Conservation (phyloP, 2,888 invertebrate species). For the Phyllotreta striolata region DNA sequence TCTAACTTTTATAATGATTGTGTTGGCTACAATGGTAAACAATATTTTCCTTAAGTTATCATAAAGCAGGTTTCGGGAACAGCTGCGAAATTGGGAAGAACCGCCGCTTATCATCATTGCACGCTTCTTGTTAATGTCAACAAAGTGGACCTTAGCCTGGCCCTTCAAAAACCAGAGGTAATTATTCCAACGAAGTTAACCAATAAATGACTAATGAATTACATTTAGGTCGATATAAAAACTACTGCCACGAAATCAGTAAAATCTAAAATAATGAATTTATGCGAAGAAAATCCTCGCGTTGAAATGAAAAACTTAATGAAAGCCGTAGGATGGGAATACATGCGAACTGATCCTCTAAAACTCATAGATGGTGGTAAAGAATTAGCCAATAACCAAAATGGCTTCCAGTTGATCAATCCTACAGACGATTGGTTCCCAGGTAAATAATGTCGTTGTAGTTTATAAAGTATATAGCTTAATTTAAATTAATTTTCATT, state of each 20-base stretch:
- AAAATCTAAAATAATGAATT: slow-evolving; percentile 82
- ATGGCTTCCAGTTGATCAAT: slow-evolving; percentile 86
- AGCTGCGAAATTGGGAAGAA: slow-evolving; percentile 88
- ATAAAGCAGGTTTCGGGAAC: slow-evolving; percentile 87
- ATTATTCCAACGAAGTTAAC: slow-evolving; percentile 39
- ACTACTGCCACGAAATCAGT: slow-evolving; percentile 88
- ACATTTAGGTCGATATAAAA: slow-evolving; percentile 74
- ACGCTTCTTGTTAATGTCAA: slow-evolving; percentile 91
- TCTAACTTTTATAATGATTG: not conserved
- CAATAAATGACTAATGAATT: not conserved
- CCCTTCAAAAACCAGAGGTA: slow-evolving; percentile 80
- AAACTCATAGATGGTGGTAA: slow-evolving; percentile 76
- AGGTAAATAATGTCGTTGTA: slow-evolving; percentile 61
- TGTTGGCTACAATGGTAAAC: not conserved
- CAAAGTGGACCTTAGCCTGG: slow-evolving; percentile 75
- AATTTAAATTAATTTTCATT: slow-evolving; percentile 20
- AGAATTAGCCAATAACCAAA: slow-evolving; percentile 74
- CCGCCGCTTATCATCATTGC: slow-evolving; percentile 96
- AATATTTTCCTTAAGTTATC: slow-evolving; percentile 45
- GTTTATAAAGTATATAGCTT: slow-evolving; percentile 36
- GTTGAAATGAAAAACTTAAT: slow-evolving; percentile 77
- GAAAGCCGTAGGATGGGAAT: slow-evolving; percentile 85
- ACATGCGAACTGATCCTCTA: slow-evolving; percentile 75
- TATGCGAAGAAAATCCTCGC: slow-evolving; percentile 76
- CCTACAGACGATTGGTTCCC: slow-evolving; percentile 90